Base-by-base conservation (phyloP, 2,797 vertebrate species). In the Spinibarbus caldwelli region DNA sequence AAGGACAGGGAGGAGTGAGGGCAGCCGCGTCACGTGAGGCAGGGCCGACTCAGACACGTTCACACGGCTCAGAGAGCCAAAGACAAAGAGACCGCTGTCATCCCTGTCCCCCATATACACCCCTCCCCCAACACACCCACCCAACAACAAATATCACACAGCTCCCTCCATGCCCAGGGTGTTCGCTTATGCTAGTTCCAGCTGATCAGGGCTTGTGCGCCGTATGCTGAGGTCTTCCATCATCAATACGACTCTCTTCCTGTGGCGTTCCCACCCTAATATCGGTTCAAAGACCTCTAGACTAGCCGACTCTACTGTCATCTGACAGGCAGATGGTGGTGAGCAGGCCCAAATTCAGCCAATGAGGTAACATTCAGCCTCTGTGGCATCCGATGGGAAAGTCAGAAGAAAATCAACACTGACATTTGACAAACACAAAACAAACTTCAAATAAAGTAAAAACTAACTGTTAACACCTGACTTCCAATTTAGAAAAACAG, bases 1-100 rank as follows among this genome's bases (percentile, higher is more conserved):
- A 92, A 92, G 86, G 86, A 83, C 52, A 84, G 67, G 84, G 81
- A 85, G 79, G 88, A 70, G 86, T 85, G 85, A 77, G 80, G 85
- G 80, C 79, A 79, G 70, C 62, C 70, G 34, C 86, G 79, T 91
- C 90, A 91, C 87, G 87, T 91, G 90, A 87, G 89, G 70, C 81
- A 62, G 80, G 88, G 85, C 82, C 72, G 38, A 87, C 88, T 87
- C 88, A 89, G 90, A 90, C 91, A 90, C 80, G 83, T 91, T 93
- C 91, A 91, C 91, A 92, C 88, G 82, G 89, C 87, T 90, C 84
- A 34, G 68, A 86, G 81, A 85, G 68, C 45, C 81, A 72, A 78
- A 91, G 88, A 93, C 91, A 93, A 92, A 93, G 90, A 81, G 87
- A 67, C 90, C 84, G 91, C 90, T 91, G 92, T 93, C 89, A 91